Evolutionary conservation across 2,797 vertebrate species (phyloP), one percentile per base, ranked within the genome.

Genomic region (Hemitrygon akajei): DNA sequence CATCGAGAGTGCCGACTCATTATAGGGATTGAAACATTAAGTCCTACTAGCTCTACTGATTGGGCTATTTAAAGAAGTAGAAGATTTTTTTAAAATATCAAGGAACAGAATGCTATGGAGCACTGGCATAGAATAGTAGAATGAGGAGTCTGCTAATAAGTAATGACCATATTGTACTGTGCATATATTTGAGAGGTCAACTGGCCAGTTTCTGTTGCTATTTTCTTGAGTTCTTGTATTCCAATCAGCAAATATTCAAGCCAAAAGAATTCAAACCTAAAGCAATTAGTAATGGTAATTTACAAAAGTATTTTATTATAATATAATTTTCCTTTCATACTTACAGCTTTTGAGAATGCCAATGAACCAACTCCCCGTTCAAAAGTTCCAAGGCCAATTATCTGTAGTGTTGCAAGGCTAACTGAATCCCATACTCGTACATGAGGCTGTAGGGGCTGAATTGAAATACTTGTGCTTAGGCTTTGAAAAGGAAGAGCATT

Each of bases 341-440:
- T 98, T 96, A 99, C 99, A 94, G 98, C 98, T 97, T 99, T 99
- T 82, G 99, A 99, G 95, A 99, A 99, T 93, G 98, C 98, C 95
- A 99, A 95, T 40, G 98, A 99, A 60, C 98, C 98, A 0, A 99
- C 98, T 20, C 99, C 99, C 94, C 99, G 97, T 94, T 99, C 99
- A 12, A 99, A 99, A 7, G 98, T 99, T 84, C 98, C 98, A 30
- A 98, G 95, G 93, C 99, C 99, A 2, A 99, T 96, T 60, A 99
- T 95, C 95, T 99, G 98, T 95, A 98, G 96, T 0, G 98, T 99
- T 81, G 96, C 95, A 73, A 99, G 96, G 95, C 97, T 99, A 95
- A 99, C 98, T 0, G 98, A 99, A 96, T 99, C 99, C 99, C 99
- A 99, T 63, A 99, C 96, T 89, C 98, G 97, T 3, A 99, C 98